phyloP scores from a whole-genome alignment of 2,888 invertebrate species.

The Dasypolia templi region DNA sequence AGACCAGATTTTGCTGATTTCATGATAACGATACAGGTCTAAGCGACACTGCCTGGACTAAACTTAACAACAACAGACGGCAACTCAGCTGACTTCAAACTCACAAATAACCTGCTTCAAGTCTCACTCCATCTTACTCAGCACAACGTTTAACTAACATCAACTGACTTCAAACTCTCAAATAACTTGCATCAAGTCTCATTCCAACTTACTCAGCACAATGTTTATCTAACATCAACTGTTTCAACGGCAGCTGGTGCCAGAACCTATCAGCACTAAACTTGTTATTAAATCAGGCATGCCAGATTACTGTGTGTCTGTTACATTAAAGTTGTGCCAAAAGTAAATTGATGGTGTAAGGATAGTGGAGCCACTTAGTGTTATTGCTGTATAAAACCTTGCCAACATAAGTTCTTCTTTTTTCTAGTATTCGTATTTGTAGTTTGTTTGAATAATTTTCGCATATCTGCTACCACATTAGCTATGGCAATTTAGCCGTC shows the following conservation, averaged over 20 bases:
- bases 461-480: too few species aligned
- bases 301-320: conserved; percentile 40
- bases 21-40: background rate
- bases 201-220: background rate
- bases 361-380: conserved; percentile 1
- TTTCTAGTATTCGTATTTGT: too few species aligned
- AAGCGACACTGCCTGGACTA: background rate
- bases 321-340: conserved; percentile 19
- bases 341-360: conserved; percentile 7
- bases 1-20: too few species aligned
- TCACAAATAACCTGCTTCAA: background rate
- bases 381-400: conserved; percentile 22
- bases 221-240: conserved; percentile 21
- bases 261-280: conserved; percentile 35
- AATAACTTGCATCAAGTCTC: background rate
- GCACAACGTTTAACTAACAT: conserved; percentile 16
- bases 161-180: background rate
- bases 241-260: conserved; percentile 43
- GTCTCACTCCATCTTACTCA: background rate
- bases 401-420: too few species aligned
- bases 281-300: conserved; percentile 46
- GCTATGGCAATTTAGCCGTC: background rate
- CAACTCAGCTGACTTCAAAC: background rate
- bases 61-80: background rate
- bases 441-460: background rate